Base-by-base conservation (phyloP, 2,888 invertebrate genomes). In the Pseudolycoriella hygida region DNA sequence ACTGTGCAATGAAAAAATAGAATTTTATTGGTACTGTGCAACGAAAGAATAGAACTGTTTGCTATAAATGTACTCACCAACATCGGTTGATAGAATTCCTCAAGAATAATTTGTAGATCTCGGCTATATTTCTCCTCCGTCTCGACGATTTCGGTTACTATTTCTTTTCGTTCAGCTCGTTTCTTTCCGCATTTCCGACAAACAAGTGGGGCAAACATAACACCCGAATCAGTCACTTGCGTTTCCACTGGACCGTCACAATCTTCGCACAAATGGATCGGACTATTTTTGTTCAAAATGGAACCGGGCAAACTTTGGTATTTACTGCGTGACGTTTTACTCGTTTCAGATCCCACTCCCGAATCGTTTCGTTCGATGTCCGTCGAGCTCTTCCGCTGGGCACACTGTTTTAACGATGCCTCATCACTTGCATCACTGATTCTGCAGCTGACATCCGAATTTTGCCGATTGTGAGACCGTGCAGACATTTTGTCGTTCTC, bases 51-150 rank as follows among this genome's bases (percentile, higher is more conserved):
- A 25, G 4, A 25, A 6, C 25, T 25, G 4, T 25, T 25, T 8
- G 25, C 8, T 8, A 8, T 6, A 25, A 4, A 25, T 6, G 25
- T 25, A 25, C 25, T 25, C 8, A 25, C 85, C 54, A 89, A 69
- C 85, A 94, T 92, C 0, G 93, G 93, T 57, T 84, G 80, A 60
- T 87, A 86, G 61, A 90, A 89, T 63, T 90, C 93, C 62, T 93
- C 92, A 54, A 89, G 70, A 54, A 94, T 84, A 47, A 94, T 92
- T 60, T 85, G 81, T 54, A 94, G 69, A 64, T 94, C 94, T 45
- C 92, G 73, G 17, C 92, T 90, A 60, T 94, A 94, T 58, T 92
- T 94, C 59, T 90, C 82, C 67, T 94, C 94, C 2, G 94, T 94
- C 66, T 94, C 93, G 3, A 92, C 86, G 49, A 94, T 89, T 70